Percentiles rank a stretch among this genome's conserved stretches.
These are phyloP conservation scores for Ammodytes dubius DNA, from an alignment of 2,113 vertebrate species.

Conservation along the genomic window DNA sequence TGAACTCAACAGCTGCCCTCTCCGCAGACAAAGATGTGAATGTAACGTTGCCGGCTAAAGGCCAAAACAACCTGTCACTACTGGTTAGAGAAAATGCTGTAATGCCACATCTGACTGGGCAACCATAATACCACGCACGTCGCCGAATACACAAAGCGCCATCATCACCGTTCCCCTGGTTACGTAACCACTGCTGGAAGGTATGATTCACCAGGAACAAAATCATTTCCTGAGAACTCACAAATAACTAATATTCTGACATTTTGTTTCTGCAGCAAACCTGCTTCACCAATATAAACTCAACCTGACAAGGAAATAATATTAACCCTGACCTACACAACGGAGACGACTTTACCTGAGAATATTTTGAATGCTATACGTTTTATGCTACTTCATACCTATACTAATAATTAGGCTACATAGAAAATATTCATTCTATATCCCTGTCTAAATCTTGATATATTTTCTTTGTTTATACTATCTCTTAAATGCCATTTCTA, in stretches of 20 bases:
- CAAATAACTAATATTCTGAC: constrained; percentile 13
- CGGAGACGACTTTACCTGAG: constrained; percentile 34
- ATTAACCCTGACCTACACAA: constrained; percentile 33
- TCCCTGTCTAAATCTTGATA: too few species aligned
- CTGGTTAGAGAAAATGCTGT: constrained; percentile 41
- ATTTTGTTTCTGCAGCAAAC: constrained; percentile 6
- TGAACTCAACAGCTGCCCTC: background rate
- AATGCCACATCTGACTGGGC: constrained; percentile 24
- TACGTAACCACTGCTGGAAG: constrained; percentile 13
- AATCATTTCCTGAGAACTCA: background rate
- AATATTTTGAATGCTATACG: too few species aligned
- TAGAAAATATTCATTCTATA: too few species aligned
- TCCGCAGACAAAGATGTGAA: background rate
- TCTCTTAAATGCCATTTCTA: too few species aligned
- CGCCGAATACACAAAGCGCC: background rate
- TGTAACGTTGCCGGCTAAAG: background rate
- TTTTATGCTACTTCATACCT: too few species aligned
- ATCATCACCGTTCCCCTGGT: background rate
- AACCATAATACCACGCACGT: background rate
- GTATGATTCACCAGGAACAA: background rate
- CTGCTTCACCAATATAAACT: background rate
- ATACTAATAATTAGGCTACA: too few species aligned
- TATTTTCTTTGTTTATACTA: too few species aligned
- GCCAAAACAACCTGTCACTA: constrained; percentile 33
- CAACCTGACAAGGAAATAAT: constrained; percentile 6